Evolutionary conservation across 2,888 invertebrate genomes (phyloP), one percentile per base, ranked within the genome.

Genomic region (Acrobasis repandana): DNA sequence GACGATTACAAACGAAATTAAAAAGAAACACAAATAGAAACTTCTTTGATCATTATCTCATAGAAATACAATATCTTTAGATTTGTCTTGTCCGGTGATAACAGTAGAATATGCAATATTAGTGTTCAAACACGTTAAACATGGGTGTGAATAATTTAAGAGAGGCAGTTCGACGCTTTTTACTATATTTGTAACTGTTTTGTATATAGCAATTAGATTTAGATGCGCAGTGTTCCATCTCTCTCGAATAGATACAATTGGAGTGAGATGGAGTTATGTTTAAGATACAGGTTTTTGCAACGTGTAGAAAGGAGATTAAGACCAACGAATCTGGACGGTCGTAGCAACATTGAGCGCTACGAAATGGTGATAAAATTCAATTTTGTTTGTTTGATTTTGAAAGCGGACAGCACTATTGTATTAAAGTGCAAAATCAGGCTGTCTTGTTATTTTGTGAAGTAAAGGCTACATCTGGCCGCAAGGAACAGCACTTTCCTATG

Each of bases 131-230:
- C 34, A 34, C 36, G 52, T 20, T n/a, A 54, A 54, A 54, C 38
- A 38, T 54, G 54, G 54, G 54, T 54, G 54, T 54, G 54, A 54
- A 38, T 54, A 54, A 38, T 54, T 54, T 54, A 54, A 54, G 54
- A 36, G 36, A 38, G 38, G 18, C 54, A 43, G 14, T 38, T 54
- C 14, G 15, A 36, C 36, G 54, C 54, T 54, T 54, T 54, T 54
- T 54, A 54, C 16, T 38, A 54, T 54, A 38, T 51, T 54, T 36
- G 16, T 54, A 54, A 54, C 52, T 38, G 52, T 54, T 54, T 54
- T 54, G 54, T 54, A 54, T 54, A 54, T 54, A 54, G 54, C 36
- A 43, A 18, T 54, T 61, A 61, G 56, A 28, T 56, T 20, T 56
- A 56, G 60, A 49, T 56, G 36, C 14, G 60, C 14, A 48, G 54